Conservation (phyloP, 2,888 invertebrate genomes). For the Drosophila mettleri region DNA sequence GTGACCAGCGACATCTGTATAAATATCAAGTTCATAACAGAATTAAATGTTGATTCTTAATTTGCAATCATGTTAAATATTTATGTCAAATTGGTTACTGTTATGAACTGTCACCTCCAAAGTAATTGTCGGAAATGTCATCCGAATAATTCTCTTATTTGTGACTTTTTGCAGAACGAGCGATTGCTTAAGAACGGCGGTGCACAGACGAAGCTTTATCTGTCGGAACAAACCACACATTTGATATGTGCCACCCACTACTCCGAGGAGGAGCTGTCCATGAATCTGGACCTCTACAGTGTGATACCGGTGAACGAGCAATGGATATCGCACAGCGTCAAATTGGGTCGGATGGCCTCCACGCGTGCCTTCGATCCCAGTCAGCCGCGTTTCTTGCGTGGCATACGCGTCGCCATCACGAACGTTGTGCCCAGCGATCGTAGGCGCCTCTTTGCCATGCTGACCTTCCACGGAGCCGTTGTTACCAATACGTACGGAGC, state of each 20-base stretch:
- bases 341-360: slow-evolving; percentile 88
- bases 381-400: slow-evolving; percentile 89
- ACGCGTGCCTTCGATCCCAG: slow-evolving; percentile 91
- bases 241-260: slow-evolving; percentile 94
- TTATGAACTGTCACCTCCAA: slow-evolving; percentile 12
- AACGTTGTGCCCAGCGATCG: slow-evolving; percentile 91
- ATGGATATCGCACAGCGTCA: slow-evolving; percentile 92
- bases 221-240: slow-evolving; percentile 96
- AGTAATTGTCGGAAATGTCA: slow-evolving; percentile 1
- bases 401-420: slow-evolving; percentile 91
- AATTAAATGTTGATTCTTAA: not conserved
- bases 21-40: not conserved
- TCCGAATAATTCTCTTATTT: slow-evolving; percentile 7
- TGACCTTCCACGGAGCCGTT: slow-evolving; percentile 94
- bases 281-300: slow-evolving; percentile 96
- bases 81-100: not conserved
- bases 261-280: slow-evolving; percentile 93
- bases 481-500: slow-evolving; percentile 90
- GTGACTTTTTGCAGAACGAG: slow-evolving; percentile 87
- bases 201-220: slow-evolving; percentile 94
- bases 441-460: slow-evolving; percentile 92
- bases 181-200: slow-evolving; percentile 93
- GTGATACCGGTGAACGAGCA: slow-evolving; percentile 94
- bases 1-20: not conserved
- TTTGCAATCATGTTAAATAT: not conserved